Evolutionary conservation across 1,140 invertebrate genomes (phyloP), one percentile per base, ranked within the genome.

Genomic region (Trichogramma pretiosum): DNA sequence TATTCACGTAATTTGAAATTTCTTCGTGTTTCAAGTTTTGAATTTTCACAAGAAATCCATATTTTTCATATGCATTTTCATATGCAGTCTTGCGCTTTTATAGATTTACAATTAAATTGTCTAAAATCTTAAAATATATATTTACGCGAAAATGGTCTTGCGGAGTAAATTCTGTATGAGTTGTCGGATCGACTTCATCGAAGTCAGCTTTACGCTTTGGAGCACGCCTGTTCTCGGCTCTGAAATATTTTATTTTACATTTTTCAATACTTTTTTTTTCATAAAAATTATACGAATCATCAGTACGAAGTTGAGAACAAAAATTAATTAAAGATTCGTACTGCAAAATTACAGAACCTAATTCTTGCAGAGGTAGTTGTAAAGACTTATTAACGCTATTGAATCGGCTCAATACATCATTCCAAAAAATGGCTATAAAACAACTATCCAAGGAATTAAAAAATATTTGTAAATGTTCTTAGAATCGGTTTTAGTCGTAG

Each of bases 41-140:
- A 3, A 39, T n/a, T 22, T 23, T 3, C 13, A 13, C 4, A 22
- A 39, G 19, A 13, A 39, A 39, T 3, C 37, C 13, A 23, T 22
- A 39, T 21, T 16, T 35, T 14, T 35, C 16, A 14, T 35, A n/a
- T n/a, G n/a, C n/a, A n/a, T n/a, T n/a, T n/a, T n/a, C n/a, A n/a
- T n/a, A n/a, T n/a, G n/a, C n/a, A n/a, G n/a, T n/a, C n/a, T n/a
- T n/a, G n/a, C n/a, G n/a, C n/a, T n/a, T n/a, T n/a, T n/a, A n/a
- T n/a, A n/a, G n/a, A n/a, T n/a, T n/a, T n/a, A n/a, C n/a, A n/a
- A n/a, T n/a, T n/a, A n/a, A n/a, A n/a, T n/a, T n/a, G n/a, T 43
- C 40, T 21, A 43, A 19, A 33, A 33, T 43, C 7, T 13, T 5
- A 43, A 19, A 43, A 21, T 32, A 43, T 14, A 43, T 30, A 43